These are phyloP conservation scores for Butastur rufipennis DNA, from an alignment of 2,113 vertebrate genomes.

Conservation along the genomic window DNA sequence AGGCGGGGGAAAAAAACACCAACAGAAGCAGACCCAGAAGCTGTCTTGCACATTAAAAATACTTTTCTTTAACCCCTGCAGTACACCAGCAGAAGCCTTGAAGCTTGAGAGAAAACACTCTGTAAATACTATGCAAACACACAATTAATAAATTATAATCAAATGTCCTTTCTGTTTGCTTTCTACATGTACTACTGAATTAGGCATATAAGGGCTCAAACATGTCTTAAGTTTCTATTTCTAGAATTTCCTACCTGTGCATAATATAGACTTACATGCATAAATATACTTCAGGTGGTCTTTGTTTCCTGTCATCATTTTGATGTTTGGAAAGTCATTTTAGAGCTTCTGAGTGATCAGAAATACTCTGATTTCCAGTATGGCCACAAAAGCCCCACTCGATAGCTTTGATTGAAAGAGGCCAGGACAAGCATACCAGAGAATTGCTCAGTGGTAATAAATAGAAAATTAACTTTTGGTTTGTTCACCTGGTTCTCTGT, in stretches of 20 bases:
- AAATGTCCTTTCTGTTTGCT: background rate
- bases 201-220: background rate
- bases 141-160: background rate
- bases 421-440: background rate
- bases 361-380: background rate
- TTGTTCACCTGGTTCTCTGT: slow-evolving; percentile 51
- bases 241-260: background rate
- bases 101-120: background rate
- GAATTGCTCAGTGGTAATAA: slow-evolving; percentile 3
- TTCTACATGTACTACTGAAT: background rate
- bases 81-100: background rate
- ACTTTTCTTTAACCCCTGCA: background rate
- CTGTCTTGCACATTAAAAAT: background rate
- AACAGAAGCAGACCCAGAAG: background rate
- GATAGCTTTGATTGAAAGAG: background rate
- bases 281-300: background rate
- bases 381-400: background rate
- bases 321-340: background rate
- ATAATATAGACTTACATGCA: background rate
- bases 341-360: background rate
- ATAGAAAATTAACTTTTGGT: background rate
- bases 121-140: background rate
- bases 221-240: background rate
- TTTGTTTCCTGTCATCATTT: background rate
- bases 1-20: fast-evolving